Conservation (phyloP, 2,797 vertebrate genomes). For the Anableps anableps region DNA sequence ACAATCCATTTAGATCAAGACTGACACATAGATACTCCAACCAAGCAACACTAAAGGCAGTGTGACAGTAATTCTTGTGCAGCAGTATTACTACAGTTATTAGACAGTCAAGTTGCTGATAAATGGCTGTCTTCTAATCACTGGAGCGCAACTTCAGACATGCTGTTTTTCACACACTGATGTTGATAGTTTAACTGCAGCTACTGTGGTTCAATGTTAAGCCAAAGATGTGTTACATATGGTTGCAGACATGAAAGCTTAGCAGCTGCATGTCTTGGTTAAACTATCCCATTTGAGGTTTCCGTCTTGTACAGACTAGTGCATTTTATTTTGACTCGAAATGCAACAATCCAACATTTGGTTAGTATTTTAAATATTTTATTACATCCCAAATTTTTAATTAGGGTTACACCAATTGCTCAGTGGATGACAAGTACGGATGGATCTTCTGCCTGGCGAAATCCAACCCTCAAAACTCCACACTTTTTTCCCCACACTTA, state of each 20-base stretch:
- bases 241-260: constrained; percentile 29
- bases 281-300: constrained; percentile 21
- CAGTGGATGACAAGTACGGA: not conserved
- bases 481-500: not conserved
- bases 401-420: not conserved
- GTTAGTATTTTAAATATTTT: constrained; percentile 16
- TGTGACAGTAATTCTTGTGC: constrained; percentile 14
- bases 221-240: constrained; percentile 38
- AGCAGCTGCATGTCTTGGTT: constrained; percentile 14
- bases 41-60: constrained; percentile 5
- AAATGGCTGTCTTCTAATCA: constrained; percentile 26
- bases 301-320: not conserved
- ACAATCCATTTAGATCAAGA: not conserved
- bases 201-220: constrained; percentile 43
- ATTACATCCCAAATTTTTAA: constrained; percentile 12
- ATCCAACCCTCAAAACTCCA: too few species aligned
- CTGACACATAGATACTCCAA: not conserved
- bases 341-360: constrained; percentile 6
- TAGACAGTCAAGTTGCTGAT: constrained; percentile 16
- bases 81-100: constrained; percentile 17
- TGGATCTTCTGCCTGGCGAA: not conserved
- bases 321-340: constrained; percentile 7
- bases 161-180: constrained; percentile 19
- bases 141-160: constrained; percentile 34
- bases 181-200: constrained; percentile 51